Conservation (phyloP, 2,888 invertebrate genomes). For the Campoplex nolae region DNA sequence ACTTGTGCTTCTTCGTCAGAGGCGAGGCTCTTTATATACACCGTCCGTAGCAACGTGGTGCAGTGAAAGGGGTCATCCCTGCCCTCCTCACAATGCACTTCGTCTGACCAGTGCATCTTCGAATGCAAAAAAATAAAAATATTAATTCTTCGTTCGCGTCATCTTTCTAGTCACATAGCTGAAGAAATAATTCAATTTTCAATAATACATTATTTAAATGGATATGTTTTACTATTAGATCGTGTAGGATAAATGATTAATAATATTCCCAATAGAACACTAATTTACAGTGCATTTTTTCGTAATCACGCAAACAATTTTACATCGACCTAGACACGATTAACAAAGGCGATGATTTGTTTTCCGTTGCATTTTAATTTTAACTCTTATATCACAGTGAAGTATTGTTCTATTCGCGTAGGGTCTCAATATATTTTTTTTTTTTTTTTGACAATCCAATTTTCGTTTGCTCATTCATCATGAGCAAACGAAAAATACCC, state of each 20-base stretch:
- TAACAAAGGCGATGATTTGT: neutral
- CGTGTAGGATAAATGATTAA: neutral
- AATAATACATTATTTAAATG: constrained; percentile 3
- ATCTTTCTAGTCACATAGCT: constrained; percentile 55
- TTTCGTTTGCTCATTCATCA: neutral
- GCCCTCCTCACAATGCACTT: constrained; percentile 83
- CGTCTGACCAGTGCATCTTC: constrained; percentile 82
- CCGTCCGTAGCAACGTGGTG: constrained; percentile 81
- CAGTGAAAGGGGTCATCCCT: constrained; percentile 85
- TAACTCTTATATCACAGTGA: neutral
- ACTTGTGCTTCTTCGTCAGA: constrained; percentile 83
- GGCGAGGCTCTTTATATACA: constrained; percentile 84
- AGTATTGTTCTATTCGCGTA: neutral
- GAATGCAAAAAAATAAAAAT: constrained; percentile 41
- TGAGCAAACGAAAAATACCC: too few species aligned
- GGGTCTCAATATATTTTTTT: neutral
- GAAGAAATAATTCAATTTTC: constrained; percentile 45
- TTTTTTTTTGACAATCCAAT: neutral
- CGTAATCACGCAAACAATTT: neutral
- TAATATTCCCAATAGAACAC: neutral
- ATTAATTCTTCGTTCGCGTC: constrained; percentile 63
- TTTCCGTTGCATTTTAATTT: neutral
- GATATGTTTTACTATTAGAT: neutral
- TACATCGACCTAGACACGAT: neutral
- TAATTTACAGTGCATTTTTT: neutral